phyloP scores from a whole-genome alignment of 2,797 vertebrate genomes.

The Helicolenus hilgendorfi region DNA sequence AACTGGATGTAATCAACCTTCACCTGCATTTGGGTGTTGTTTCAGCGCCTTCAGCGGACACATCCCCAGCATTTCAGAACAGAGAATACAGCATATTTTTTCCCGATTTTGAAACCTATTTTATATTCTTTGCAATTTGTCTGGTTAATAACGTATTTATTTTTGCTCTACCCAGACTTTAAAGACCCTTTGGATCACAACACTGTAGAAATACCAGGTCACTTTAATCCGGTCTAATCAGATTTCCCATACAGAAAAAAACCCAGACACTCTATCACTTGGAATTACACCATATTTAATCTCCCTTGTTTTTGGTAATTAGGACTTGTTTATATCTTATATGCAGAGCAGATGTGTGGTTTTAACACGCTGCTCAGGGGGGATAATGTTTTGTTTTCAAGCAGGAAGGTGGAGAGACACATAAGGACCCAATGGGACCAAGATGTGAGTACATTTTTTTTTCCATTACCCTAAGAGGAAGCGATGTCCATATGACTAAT shows the following conservation, averaged over 20 bases:
- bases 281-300: slow-evolving; percentile 50
- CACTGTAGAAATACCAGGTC: background rate
- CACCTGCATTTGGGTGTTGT: too few species aligned
- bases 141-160: too few species aligned
- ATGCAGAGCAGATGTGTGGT: slow-evolving; percentile 67
- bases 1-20: too few species aligned
- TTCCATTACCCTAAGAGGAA: slow-evolving; percentile 61
- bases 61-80: too few species aligned
- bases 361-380: slow-evolving; percentile 46
- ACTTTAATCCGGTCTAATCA: slow-evolving; percentile 42
- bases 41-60: too few species aligned
- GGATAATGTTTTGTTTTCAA: slow-evolving; percentile 70
- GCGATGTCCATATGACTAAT: slow-evolving; percentile 68
- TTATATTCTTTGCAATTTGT: too few species aligned
- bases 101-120: too few species aligned
- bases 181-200: background rate
- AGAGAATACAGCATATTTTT: too few species aligned
- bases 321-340: slow-evolving; percentile 52
- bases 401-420: slow-evolving; percentile 70
- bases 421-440: slow-evolving; percentile 36
- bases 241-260: slow-evolving; percentile 14
- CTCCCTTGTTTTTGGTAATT: slow-evolving; percentile 46
- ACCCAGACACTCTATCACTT: slow-evolving; percentile 1
- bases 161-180: too few species aligned
- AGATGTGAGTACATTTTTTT: slow-evolving; percentile 54